Conservation (phyloP, 1,140 invertebrate genomes). For the Brachionus koreanus region DNA sequence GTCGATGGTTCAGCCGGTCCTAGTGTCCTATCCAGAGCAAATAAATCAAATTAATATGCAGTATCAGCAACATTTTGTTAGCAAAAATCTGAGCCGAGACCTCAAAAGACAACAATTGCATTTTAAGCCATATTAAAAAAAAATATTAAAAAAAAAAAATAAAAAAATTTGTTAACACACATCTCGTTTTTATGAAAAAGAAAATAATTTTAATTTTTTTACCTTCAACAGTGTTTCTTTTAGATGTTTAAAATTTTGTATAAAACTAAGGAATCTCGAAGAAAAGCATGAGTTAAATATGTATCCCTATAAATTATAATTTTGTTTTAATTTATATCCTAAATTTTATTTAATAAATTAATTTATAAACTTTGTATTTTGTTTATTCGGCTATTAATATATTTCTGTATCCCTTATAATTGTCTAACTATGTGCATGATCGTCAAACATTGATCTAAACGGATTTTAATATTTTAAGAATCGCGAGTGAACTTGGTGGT, state of each 20-base stretch:
- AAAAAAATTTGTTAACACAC: conserved; percentile 16
- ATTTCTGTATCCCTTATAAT: conserved; percentile 18
- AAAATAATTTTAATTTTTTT: neutral
- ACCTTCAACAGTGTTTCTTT: conserved; percentile 10
- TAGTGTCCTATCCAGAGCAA: conserved; percentile 3
- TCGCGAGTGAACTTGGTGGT: conserved; percentile 40
- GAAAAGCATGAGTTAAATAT: conserved; percentile 1
- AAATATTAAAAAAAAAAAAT: neutral
- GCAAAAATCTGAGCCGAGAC: neutral
- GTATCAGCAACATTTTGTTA: neutral
- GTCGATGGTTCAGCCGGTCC: neutral
- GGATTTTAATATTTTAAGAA: conserved; percentile 36
- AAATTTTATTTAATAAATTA: neutral
- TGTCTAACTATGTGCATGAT: conserved; percentile 24
- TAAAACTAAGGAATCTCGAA: neutral
- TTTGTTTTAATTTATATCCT: neutral
- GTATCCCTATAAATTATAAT: conserved; percentile 6
- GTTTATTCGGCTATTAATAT: conserved; percentile 14
- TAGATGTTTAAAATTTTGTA: conserved; percentile 21
- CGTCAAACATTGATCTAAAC: neutral
- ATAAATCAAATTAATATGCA: conserved; percentile 4
- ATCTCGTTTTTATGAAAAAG: neutral
- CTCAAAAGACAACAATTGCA: conserved; percentile 15
- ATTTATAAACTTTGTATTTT: neutral
- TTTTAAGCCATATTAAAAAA: conserved; percentile 25